Conservation (phyloP, 1,140 invertebrate species). For the Drosophila pallidifrons region DNA sequence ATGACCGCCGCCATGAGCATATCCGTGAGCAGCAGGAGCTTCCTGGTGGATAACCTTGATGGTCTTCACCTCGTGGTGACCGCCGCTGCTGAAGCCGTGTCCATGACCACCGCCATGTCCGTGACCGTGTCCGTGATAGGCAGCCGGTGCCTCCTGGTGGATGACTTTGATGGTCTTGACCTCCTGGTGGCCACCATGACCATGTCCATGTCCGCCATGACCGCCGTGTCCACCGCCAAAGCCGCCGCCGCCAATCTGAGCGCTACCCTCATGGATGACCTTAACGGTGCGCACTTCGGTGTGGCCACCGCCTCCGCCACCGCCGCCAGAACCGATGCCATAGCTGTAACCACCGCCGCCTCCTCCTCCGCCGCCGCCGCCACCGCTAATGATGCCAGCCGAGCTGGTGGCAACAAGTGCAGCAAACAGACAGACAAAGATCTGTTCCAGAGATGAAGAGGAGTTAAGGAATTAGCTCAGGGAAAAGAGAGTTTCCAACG, state of each 20-base stretch:
- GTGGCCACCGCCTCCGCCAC: slow-evolving; percentile 30
- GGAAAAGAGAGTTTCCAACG: background rate
- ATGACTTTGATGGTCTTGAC: slow-evolving; percentile 78
- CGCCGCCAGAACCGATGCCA: slow-evolving; percentile 45
- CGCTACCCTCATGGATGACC: slow-evolving; percentile 64
- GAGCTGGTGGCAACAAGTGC: slow-evolving; percentile 71
- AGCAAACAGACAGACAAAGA: slow-evolving; percentile 76
- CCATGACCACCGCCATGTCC: slow-evolving; percentile 40
- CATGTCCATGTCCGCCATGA: slow-evolving; percentile 53
- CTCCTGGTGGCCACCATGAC: slow-evolving; percentile 46
- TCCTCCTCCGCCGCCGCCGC: slow-evolving; percentile 50
- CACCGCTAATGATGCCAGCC: slow-evolving; percentile 73
- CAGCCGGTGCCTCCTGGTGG: slow-evolving; percentile 60
- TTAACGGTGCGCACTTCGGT: slow-evolving; percentile 62
- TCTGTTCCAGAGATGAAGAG: slow-evolving; percentile 30
- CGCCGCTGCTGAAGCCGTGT: slow-evolving; percentile 17
- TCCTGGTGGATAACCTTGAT: slow-evolving; percentile 79
- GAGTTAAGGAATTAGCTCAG: background rate
- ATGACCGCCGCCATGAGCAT: slow-evolving; percentile 21
- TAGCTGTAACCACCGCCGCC: slow-evolving; percentile 70
- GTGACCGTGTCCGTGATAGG: slow-evolving; percentile 39
- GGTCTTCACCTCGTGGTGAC: slow-evolving; percentile 66
- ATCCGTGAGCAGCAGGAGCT: slow-evolving; percentile 29
- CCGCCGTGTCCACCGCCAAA: slow-evolving; percentile 29
- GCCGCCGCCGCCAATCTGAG: slow-evolving; percentile 33